Percentiles rank a stretch among this genome's conserved stretches.
Evolutionary conservation across 2,113 vertebrate genomes (phyloP).

Genomic region (Microcebus jonahi): DNA sequence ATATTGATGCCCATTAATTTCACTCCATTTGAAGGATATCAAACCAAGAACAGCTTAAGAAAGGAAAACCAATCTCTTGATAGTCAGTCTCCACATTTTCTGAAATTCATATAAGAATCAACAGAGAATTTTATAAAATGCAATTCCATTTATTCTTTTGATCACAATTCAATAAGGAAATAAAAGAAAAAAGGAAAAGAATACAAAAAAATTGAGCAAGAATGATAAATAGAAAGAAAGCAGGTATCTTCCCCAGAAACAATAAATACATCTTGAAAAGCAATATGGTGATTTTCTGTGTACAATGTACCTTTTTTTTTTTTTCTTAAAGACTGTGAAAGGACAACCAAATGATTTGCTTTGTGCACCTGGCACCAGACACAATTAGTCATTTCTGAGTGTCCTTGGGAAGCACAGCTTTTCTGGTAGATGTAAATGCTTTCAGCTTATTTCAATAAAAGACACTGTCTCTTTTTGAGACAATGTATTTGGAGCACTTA

Average conservation of each 20-base stretch:
- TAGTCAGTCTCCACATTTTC: background rate
- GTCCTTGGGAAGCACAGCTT: background rate
- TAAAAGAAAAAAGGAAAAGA: background rate
- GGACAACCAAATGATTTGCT: background rate
- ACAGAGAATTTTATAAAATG: slow-evolving; percentile 60
- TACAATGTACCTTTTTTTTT: background rate
- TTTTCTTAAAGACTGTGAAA: slow-evolving; percentile 6
- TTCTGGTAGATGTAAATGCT: slow-evolving; percentile 1
- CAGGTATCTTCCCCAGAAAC: background rate
- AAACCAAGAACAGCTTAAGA: slow-evolving; percentile 58
- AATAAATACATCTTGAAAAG: slow-evolving; percentile 51
- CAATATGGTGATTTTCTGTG: background rate
- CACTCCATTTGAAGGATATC: slow-evolving; percentile 70
- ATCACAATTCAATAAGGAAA: slow-evolving; percentile 57
- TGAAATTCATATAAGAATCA: slow-evolving; percentile 69
- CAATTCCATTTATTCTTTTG: slow-evolving; percentile 54
- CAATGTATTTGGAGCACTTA: background rate
- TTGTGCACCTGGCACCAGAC: background rate
- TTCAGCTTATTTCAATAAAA: background rate
- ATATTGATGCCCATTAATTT: slow-evolving; percentile 68
- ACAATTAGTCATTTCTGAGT: slow-evolving; percentile 13
- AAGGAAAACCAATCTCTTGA: slow-evolving; percentile 60
- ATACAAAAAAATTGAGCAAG: background rate
- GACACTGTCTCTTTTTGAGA: background rate
- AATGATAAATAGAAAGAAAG: slow-evolving; percentile 23